A percentile compares a stretch with the other conserved stretches of the same genome.
These are phyloP conservation scores for Coleophora flavipennella DNA, from an alignment of 2,888 invertebrate genomes.

Conservation along the genomic window DNA sequence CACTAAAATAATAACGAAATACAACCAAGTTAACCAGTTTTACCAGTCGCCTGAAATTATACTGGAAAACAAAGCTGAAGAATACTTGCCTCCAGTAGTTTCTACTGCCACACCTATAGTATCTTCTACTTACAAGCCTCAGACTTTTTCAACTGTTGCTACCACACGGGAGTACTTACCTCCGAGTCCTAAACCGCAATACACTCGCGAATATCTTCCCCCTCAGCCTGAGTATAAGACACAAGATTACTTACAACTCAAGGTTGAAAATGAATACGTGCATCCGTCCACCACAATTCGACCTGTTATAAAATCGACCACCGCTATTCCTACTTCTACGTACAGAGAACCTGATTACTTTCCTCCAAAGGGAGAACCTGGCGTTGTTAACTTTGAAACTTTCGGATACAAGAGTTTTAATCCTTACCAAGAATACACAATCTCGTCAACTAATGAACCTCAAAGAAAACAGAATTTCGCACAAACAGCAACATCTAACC, in stretches of 20 bases:
- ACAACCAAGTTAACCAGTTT: constrained; percentile 29
- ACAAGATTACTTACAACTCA: constrained; percentile 1
- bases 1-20: constrained; percentile 32
- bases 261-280: constrained; percentile 22
- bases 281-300: constrained; percentile 32
- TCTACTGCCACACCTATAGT: constrained; percentile 32
- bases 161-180: constrained; percentile 15
- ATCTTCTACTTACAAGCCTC: constrained; percentile 40
- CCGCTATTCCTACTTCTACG: constrained; percentile 26
- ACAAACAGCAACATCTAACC: constrained; percentile 49
- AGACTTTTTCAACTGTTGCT: constrained; percentile 32
- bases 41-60: constrained; percentile 57
- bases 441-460: constrained; percentile 27
- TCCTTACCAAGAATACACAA: constrained; percentile 35
- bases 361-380: constrained; percentile 37
- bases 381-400: constrained; percentile 30
- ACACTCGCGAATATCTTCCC: constrained; percentile 29
- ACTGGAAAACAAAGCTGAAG: constrained; percentile 48
- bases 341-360: constrained; percentile 48
- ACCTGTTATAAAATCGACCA: constrained; percentile 34
- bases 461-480: constrained; percentile 49
- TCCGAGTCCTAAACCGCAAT: constrained; percentile 21
- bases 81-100: constrained; percentile 53
- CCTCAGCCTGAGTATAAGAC: constrained; percentile 17
- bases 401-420: constrained; percentile 37